phyloP scores from a whole-genome alignment of 2,113 vertebrate genomes.

The Climacteris rufus region DNA sequence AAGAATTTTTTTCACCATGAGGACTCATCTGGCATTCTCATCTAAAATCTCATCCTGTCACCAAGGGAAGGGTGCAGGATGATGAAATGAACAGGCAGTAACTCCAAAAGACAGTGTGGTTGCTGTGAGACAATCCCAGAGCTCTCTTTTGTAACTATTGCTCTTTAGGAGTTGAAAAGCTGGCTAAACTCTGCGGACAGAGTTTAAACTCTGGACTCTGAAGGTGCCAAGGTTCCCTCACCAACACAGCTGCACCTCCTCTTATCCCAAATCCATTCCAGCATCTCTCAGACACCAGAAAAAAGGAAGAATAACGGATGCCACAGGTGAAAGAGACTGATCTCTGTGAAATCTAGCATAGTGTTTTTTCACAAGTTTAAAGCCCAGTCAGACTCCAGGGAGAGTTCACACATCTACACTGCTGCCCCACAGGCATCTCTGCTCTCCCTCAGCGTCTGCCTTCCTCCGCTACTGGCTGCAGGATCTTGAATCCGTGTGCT shows the following conservation, averaged over 20 bases:
- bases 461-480: no score
- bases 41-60: background rate
- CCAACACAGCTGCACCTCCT: background rate
- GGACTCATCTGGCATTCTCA: background rate
- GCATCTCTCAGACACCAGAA: background rate
- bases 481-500: accelerated
- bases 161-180: background rate
- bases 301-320: background rate
- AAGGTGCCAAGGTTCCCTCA: background rate
- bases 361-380: background rate
- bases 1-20: background rate
- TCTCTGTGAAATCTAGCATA: background rate
- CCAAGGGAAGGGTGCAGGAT: background rate
- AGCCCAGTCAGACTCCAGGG: background rate
- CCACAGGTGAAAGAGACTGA: background rate
- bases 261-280: background rate
- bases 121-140: background rate
- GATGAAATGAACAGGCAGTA: background rate
- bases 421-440: background rate
- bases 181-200: background rate
- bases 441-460: background rate
- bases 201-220: background rate
- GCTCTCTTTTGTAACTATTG: background rate
- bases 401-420: no score
- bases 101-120: accelerated